Conservation (phyloP, 2,797 vertebrate species). For the Ambastaia sidthimunki region DNA sequence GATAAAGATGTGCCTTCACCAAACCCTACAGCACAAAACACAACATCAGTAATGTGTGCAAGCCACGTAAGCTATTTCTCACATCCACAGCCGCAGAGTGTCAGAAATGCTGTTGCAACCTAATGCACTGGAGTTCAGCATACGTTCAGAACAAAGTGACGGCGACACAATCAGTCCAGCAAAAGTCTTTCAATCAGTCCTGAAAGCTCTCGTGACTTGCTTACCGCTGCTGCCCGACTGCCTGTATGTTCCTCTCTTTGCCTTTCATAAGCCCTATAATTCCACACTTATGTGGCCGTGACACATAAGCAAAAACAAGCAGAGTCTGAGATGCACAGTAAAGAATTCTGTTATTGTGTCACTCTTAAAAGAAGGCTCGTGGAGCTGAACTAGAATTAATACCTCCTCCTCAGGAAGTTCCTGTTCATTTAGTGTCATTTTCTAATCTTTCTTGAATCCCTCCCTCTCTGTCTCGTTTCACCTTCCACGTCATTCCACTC, state of each 20-base stretch:
- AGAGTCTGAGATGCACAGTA: conserved; percentile 54
- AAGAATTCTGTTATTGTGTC: conserved; percentile 63
- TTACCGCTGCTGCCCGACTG: conserved; percentile 39
- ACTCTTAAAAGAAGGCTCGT: conserved; percentile 61
- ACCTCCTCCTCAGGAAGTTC: conserved; percentile 60
- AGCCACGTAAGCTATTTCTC: conserved; percentile 41
- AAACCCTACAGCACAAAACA: conserved; percentile 6
- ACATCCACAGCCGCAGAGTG: conserved; percentile 18
- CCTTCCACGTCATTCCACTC: conserved; percentile 40
- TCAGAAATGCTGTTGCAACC: conserved; percentile 54
- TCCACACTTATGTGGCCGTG: conserved; percentile 24
- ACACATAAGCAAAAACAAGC: conserved; percentile 61
- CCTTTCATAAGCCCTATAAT: conserved; percentile 50
- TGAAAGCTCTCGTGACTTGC: conserved; percentile 50
- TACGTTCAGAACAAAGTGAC: conserved; percentile 48
- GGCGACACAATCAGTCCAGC: conserved; percentile 37
- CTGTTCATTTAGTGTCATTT: conserved; percentile 64
- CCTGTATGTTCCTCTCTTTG: conserved; percentile 49
- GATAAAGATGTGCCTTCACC: background rate
- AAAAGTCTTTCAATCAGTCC: conserved; percentile 25
- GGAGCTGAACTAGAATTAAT: conserved; percentile 37
- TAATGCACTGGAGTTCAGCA: conserved; percentile 41
- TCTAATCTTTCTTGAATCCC: conserved; percentile 63
- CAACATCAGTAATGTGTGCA: conserved; percentile 29
- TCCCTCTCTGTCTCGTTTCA: conserved; percentile 49